phyloP scores from a whole-genome alignment of 2,797 vertebrate genomes.

The Babyrousa celebensis region DNA sequence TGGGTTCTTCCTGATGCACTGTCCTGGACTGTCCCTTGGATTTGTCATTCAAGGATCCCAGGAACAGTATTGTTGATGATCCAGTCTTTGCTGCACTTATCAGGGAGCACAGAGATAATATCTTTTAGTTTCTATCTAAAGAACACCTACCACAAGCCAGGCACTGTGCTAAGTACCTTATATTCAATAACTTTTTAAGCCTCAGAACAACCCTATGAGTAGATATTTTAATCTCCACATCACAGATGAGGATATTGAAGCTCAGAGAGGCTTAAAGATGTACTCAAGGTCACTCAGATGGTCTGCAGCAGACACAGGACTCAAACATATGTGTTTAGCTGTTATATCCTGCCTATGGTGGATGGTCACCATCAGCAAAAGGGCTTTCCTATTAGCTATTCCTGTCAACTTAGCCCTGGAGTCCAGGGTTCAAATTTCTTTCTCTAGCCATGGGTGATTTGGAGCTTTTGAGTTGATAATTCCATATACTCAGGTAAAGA shows the following conservation, averaged over 20 bases:
- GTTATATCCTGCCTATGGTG: background rate
- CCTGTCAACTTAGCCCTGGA: background rate
- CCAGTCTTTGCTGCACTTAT: background rate
- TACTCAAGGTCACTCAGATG: background rate
- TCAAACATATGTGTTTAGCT: background rate
- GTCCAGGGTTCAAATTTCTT: background rate
- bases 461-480: background rate
- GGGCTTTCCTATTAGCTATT: background rate
- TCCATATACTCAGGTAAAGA: background rate
- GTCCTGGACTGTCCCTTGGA: background rate
- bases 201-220: background rate
- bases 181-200: background rate
- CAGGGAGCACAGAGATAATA: background rate
- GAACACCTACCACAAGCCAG: background rate
- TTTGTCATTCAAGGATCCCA: background rate
- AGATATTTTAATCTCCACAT: constrained; percentile 11
- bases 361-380: background rate
- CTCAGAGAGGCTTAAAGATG: constrained; percentile 33
- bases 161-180: background rate
- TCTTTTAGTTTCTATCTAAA: background rate
- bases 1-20: background rate
- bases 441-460: background rate
- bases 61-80: background rate
- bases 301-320: background rate
- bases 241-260: background rate